Evolutionary conservation across 92 coral and sea anemone genomes (phyloP).

Genomic region (Porites divaricata): DNA sequence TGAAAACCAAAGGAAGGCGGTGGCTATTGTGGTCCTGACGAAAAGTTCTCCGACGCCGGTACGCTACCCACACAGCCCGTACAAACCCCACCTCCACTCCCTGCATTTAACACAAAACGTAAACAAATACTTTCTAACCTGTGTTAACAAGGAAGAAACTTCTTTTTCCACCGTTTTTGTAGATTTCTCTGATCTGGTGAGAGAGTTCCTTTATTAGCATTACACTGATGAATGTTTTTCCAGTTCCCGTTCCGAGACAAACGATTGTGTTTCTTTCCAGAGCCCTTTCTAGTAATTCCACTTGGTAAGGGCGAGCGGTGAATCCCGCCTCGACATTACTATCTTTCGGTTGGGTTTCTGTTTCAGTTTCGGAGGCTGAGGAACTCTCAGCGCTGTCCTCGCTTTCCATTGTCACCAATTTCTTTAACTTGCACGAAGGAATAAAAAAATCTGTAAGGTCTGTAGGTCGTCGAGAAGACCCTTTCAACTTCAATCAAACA

Average conservation of each 20-base stretch:
- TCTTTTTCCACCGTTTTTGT: slow-evolving; percentile 77
- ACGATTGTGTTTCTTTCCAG: slow-evolving; percentile 84
- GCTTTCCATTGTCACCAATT: not conserved
- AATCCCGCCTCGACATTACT: not conserved
- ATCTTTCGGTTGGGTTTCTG: not conserved
- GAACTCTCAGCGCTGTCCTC: slow-evolving; percentile 21
- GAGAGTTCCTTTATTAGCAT: slow-evolving; percentile 91
- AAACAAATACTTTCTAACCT: slow-evolving; percentile 51
- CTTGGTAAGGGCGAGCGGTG: slow-evolving; percentile 87
- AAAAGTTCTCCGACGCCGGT: not conserved
- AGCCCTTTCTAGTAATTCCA: slow-evolving; percentile 81
- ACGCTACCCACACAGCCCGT: not conserved
- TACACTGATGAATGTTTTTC: slow-evolving; percentile 96
- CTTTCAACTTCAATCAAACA: not conserved
- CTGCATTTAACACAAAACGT: not conserved
- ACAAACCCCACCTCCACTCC: not conserved
- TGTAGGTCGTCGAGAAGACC: too few species aligned
- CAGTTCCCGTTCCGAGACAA: slow-evolving; percentile 97
- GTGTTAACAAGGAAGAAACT: slow-evolving; percentile 94
- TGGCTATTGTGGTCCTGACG: too few species aligned
- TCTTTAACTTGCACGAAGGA: not conserved
- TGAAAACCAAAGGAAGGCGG: too few species aligned
- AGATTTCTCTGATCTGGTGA: slow-evolving; percentile 64
- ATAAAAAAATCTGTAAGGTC: too few species aligned
- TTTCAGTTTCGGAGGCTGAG: slow-evolving; percentile 23